Percentiles rank a stretch among this genome's conserved stretches.
phyloP scores from a whole-genome alignment of 1,140 invertebrate genomes.

The Drosophila kohkoa region DNA sequence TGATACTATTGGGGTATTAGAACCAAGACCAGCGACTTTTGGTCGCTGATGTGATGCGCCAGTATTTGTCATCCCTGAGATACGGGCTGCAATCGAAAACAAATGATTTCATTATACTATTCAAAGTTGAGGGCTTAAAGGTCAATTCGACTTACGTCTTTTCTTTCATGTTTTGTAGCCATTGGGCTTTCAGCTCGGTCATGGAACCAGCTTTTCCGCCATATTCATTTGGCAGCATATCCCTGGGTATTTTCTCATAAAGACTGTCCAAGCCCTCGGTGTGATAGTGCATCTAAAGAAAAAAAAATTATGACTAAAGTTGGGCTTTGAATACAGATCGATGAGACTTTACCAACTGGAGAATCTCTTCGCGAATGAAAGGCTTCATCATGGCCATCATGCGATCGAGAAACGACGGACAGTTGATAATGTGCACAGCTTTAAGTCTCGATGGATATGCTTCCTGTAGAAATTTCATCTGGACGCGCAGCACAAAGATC shows the following conservation, averaged over 20 bases:
- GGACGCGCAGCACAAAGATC: conserved; percentile 85
- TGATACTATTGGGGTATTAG: conserved; percentile 18
- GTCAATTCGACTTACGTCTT: conserved; percentile 50
- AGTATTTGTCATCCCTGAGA: conserved; percentile 70
- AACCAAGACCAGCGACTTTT: conserved; percentile 76
- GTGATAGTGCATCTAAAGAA: conserved; percentile 87
- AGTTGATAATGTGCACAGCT: conserved; percentile 90
- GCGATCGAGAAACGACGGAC: conserved; percentile 87
- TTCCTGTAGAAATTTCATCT: conserved; percentile 86
- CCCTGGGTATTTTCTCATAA: conserved; percentile 87
- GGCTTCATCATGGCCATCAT: conserved; percentile 88
- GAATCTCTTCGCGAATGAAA: conserved; percentile 88
- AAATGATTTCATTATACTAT: not conserved
- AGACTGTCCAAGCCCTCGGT: conserved; percentile 87
- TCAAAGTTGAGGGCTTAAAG: not conserved
- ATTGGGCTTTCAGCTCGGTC: conserved; percentile 86
- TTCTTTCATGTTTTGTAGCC: conserved; percentile 82
- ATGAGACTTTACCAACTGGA: conserved; percentile 59
- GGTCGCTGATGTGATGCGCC: conserved; percentile 50
- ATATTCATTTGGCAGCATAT: conserved; percentile 88
- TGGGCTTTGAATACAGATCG: too few species aligned
- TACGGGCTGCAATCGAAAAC: conserved; percentile 50
- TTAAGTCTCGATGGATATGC: conserved; percentile 91
- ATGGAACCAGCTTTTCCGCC: conserved; percentile 87
- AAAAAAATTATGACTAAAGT: not conserved